These are phyloP conservation scores for Andrena chrysosceles DNA, from an alignment of 2,888 invertebrate genomes.

Conservation along the genomic window DNA sequence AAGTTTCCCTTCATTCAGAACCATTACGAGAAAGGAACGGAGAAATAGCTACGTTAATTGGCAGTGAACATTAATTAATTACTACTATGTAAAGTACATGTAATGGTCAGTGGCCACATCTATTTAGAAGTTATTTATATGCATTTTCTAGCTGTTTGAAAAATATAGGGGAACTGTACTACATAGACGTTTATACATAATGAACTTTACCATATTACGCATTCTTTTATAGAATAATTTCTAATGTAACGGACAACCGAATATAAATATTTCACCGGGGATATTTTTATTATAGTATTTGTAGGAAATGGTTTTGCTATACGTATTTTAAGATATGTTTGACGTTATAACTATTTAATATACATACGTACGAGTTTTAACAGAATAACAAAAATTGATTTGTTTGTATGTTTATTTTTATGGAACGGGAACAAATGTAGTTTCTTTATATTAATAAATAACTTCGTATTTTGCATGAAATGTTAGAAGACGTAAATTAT, in stretches of 20 bases:
- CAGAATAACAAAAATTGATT: slow-evolving; percentile 29
- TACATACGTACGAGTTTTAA: slow-evolving; percentile 38
- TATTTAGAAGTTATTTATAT: slow-evolving; percentile 36
- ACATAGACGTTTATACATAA: slow-evolving; percentile 24
- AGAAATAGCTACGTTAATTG: slow-evolving; percentile 4
- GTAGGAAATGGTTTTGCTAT: slow-evolving; percentile 25
- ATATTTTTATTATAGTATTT: slow-evolving; percentile 37
- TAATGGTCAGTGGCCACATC: slow-evolving; percentile 38
- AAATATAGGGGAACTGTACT: slow-evolving; percentile 20
- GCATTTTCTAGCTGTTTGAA: slow-evolving; percentile 43
- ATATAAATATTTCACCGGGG: slow-evolving; percentile 11
- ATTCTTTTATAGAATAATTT: slow-evolving; percentile 42
- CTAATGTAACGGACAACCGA: slow-evolving; percentile 24
- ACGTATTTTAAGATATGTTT: slow-evolving; percentile 46
- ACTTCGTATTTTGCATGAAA: slow-evolving; percentile 20
- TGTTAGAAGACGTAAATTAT: slow-evolving; percentile 10
- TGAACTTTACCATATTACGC: slow-evolving; percentile 22
- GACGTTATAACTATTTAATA: slow-evolving; percentile 23
- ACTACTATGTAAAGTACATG: slow-evolving; percentile 24
- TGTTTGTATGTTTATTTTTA: slow-evolving; percentile 47
- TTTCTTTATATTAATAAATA: slow-evolving; percentile 47
- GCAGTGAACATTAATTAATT: slow-evolving; percentile 24
- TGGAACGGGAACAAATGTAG: slow-evolving; percentile 37
- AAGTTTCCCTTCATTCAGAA: slow-evolving; percentile 39
- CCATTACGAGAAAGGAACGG: neutral